phyloP scores from a whole-genome alignment of 2,113 vertebrate species.

The Azemiops feae region DNA sequence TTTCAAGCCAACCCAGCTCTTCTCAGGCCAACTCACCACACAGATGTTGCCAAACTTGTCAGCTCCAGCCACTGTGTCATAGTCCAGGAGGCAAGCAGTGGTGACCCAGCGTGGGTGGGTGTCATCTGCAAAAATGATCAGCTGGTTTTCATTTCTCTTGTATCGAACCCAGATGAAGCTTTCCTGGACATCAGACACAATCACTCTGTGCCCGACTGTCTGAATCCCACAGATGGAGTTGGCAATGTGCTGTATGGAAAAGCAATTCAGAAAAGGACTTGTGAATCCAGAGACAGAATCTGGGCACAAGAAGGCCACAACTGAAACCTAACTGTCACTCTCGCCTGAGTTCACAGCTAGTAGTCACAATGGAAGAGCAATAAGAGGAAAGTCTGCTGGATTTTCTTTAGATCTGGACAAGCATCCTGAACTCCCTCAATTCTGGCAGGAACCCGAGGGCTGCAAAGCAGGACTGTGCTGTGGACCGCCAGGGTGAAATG shows the following conservation, averaged over 20 bases:
- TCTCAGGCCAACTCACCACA: constrained; percentile 74
- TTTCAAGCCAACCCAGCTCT: background rate
- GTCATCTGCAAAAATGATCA: constrained; percentile 98
- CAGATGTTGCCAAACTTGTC: constrained; percentile 99
- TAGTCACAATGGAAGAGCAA: background rate
- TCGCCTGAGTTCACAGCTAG: background rate
- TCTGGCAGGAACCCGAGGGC: background rate
- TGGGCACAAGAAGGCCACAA: background rate
- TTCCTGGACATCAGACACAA: constrained; percentile 94
- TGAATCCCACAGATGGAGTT: constrained; percentile 94
- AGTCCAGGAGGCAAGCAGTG: constrained; percentile 91
- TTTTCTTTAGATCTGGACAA: background rate
- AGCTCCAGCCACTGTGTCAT: constrained; percentile 93
- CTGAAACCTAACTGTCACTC: background rate
- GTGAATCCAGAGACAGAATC: background rate
- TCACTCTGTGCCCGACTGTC: constrained; percentile 92
- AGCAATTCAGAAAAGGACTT: background rate
- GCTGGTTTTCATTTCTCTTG: constrained; percentile 94
- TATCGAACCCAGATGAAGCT: constrained; percentile 98
- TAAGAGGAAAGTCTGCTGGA: background rate
- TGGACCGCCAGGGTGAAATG: background rate
- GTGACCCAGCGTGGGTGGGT: constrained; percentile 98
- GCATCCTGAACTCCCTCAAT: background rate
- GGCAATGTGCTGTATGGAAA: constrained; percentile 83
- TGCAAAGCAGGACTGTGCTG: too few species aligned